These are phyloP conservation scores for Scrobipalpa atriplicella DNA, from an alignment of 2,888 invertebrate species.

Conservation along the genomic window DNA sequence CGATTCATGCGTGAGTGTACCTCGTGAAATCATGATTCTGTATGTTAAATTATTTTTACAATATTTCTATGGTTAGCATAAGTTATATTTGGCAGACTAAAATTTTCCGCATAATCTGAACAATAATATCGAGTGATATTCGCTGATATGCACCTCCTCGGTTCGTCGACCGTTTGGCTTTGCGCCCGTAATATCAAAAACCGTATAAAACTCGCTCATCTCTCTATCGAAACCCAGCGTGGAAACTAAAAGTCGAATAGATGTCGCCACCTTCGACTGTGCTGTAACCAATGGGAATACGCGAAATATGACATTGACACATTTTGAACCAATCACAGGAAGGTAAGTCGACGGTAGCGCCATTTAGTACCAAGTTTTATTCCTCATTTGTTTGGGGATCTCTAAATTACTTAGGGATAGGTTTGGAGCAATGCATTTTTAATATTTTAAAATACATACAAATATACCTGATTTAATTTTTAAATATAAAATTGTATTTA, in stretches of 20 bases:
- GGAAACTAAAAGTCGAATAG: neutral
- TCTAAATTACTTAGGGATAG: constrained; percentile 25
- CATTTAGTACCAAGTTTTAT: neutral
- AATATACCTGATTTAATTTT: neutral
- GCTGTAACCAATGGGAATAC: neutral
- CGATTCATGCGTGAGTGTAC: neutral
- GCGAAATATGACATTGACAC: neutral
- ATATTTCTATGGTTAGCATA: too few relatives aligned
- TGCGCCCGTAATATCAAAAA: constrained; percentile 10
- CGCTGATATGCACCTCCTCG: constrained; percentile 7
- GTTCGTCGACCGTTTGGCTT: neutral
- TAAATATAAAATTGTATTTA: neutral
- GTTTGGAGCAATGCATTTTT: constrained; percentile 44
- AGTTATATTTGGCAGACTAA: neutral
- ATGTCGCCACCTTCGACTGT: neutral
- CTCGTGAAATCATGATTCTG: too few relatives aligned
- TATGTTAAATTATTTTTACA: too few relatives aligned
- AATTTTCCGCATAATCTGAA: neutral
- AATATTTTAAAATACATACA: neutral
- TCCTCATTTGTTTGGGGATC: constrained; percentile 7
- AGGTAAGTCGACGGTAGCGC: neutral
- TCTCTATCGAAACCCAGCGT: neutral
- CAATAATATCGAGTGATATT: constrained; percentile 16
- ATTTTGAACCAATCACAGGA: neutral
- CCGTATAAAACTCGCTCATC: constrained; percentile 7